Base-by-base conservation (phyloP, 1,140 invertebrate species). In the Bombus soroeensis region DNA sequence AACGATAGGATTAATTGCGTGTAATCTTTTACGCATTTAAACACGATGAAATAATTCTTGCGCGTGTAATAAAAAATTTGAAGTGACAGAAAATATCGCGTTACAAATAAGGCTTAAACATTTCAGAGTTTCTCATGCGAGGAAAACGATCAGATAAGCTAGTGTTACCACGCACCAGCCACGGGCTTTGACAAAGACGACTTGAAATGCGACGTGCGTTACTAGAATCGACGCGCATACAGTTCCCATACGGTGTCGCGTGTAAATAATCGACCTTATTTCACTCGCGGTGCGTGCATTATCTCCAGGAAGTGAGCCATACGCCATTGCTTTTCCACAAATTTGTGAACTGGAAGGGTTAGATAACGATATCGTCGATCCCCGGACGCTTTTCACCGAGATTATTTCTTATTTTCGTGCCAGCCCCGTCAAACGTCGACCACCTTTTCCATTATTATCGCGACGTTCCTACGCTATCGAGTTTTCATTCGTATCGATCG, bases 271-370 rank as follows among this genome's bases (percentile, higher is more conserved):
- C 85, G 85, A 77, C 32, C 85, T 83, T 83, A 72, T 83, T 86
- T 82, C 79, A 83, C 39, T 41, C 34, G 57, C 25, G 59, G 43
- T 81, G 84, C 84, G 84, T 85, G 84, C 71, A 85, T 73, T 85
- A 85, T 85, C 84, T 81, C 28, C 78, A 62, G 84, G 84, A 85
- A 85, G 84, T 81, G 84, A 85, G 71, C 77, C 84, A 70, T 75
- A 74, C 71, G 71, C 43, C 59, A 62, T 34, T 59, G 79, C 59
- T 81, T 85, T 85, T 81, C 79, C 70, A 72, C 34, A 73, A 79
- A 85, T 85, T 81, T 81, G 71, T 75, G 68, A 81, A 85, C 84
- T 85, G 84, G 84, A 85, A 85, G 84, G 84, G 84, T 81, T 80
- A 75, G 84, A 85, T 85, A 85, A 85, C 78, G 78, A 81, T 85